Evolutionary conservation across 2,113 vertebrate genomes (phyloP).

Genomic region (Callocephalon fimbriatum): DNA sequence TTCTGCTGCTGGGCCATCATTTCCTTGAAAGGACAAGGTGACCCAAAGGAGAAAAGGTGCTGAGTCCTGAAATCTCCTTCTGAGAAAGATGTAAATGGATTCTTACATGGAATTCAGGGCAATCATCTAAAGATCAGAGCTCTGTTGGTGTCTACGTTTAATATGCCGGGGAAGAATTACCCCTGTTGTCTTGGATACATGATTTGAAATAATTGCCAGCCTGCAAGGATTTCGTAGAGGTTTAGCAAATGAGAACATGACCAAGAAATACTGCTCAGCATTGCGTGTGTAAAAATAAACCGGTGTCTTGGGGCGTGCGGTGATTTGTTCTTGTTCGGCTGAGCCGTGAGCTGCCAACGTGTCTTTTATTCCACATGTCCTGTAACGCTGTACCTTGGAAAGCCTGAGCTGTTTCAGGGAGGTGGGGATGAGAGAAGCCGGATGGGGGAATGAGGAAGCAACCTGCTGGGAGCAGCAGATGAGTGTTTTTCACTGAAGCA

Average conservation of each 20-base stretch:
- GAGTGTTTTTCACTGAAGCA: background rate
- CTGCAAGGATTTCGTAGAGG: background rate
- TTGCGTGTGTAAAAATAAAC: constrained; percentile 19
- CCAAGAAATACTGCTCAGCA: background rate
- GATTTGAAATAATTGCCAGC: background rate
- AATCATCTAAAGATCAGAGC: background rate
- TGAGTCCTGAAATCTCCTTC: background rate
- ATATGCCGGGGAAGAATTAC: background rate
- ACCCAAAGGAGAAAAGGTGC: background rate
- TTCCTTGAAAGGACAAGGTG: constrained; percentile 11
- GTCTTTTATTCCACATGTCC: background rate
- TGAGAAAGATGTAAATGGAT: background rate
- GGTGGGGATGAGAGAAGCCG: background rate
- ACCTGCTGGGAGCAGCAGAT: background rate
- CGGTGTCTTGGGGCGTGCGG: background rate
- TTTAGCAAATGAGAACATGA: constrained; percentile 14
- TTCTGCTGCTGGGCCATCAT: background rate
- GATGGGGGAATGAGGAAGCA: background rate
- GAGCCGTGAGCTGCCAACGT: background rate
- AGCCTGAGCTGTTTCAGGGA: background rate
- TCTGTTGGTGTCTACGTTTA: background rate
- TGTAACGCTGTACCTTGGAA: background rate
- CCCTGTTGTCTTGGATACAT: constrained; percentile 60
- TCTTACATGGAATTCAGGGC: background rate
- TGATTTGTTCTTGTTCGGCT: background rate